Conservation (phyloP, 2,113 vertebrate genomes). For the Lontra canadensis region DNA sequence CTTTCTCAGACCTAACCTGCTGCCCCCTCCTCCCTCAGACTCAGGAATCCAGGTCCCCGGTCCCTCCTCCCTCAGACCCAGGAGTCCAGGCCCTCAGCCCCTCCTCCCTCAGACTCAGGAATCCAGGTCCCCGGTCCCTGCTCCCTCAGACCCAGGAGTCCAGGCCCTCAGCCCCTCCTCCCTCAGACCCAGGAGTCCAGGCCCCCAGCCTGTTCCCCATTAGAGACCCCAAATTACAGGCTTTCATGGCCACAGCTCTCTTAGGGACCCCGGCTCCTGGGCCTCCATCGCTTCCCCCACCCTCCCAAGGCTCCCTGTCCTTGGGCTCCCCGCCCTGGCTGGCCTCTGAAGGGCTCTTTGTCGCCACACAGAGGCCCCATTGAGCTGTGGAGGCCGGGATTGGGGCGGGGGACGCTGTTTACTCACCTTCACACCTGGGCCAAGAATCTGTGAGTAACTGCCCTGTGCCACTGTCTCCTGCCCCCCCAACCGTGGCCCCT, state of each 20-base stretch:
- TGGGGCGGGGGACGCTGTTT: slow-evolving; percentile 66
- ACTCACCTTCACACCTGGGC: slow-evolving; percentile 80
- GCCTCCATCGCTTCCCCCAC: background rate
- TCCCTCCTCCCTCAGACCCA: background rate
- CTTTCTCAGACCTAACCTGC: too few relatives aligned
- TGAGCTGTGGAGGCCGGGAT: slow-evolving; percentile 45
- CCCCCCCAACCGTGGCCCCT: background rate
- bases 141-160: background rate
- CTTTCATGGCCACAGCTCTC: background rate
- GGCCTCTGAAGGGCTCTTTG: slow-evolving; percentile 80
- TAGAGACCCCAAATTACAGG: background rate
- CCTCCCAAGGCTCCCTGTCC: background rate
- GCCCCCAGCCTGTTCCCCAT: background rate
- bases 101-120: background rate
- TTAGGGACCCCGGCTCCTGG: background rate
- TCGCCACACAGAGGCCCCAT: slow-evolving; percentile 76
- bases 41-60: rapidly evolving
- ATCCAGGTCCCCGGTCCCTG: background rate
- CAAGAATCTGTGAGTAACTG: slow-evolving; percentile 78
- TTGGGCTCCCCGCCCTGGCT: slow-evolving; percentile 28
- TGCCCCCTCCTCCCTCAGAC: background rate
- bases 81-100: background rate
- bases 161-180: background rate
- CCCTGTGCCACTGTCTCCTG: background rate
- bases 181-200: background rate